Evolutionary conservation across 1,140 invertebrate species (phyloP).

Genomic region (Oppia nitens): DNA sequence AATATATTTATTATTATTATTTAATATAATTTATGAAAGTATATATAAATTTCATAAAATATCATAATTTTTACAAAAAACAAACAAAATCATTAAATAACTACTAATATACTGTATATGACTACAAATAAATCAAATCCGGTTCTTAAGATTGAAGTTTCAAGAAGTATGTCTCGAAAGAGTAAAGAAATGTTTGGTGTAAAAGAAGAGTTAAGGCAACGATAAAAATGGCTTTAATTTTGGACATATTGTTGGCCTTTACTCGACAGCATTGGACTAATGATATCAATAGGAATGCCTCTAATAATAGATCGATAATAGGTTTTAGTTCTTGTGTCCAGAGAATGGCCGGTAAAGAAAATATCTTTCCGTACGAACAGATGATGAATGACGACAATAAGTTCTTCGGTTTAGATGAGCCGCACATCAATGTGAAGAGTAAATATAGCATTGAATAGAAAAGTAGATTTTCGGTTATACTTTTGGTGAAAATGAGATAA

Average conservation of each 20-base stretch:
- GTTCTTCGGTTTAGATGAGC: background rate
- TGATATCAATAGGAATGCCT: background rate
- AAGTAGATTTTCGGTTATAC: background rate
- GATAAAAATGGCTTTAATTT: background rate
- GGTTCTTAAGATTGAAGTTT: too few relatives aligned
- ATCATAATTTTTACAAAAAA: too few relatives aligned
- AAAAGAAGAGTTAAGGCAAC: background rate
- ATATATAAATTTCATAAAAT: too few relatives aligned
- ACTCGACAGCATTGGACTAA: conserved; percentile 11
- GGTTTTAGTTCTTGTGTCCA: conserved; percentile 6
- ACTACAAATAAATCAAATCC: too few relatives aligned
- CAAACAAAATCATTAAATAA: too few relatives aligned
- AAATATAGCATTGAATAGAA: conserved; percentile 12
- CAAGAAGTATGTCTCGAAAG: background rate
- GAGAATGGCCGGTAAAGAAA: conserved; percentile 9
- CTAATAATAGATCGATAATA: conserved; percentile 10
- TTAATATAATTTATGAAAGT: too few relatives aligned
- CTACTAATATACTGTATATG: too few relatives aligned
- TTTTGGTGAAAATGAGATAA: conserved; percentile 6
- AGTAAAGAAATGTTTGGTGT: background rate
- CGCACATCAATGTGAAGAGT: background rate
- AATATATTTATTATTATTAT: too few relatives aligned
- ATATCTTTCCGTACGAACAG: conserved; percentile 17
- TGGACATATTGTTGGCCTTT: background rate
- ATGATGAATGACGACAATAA: conserved; percentile 10